Evolutionary conservation across 2,888 invertebrate species (phyloP).

Genomic region (Keiferia lycopersicella): DNA sequence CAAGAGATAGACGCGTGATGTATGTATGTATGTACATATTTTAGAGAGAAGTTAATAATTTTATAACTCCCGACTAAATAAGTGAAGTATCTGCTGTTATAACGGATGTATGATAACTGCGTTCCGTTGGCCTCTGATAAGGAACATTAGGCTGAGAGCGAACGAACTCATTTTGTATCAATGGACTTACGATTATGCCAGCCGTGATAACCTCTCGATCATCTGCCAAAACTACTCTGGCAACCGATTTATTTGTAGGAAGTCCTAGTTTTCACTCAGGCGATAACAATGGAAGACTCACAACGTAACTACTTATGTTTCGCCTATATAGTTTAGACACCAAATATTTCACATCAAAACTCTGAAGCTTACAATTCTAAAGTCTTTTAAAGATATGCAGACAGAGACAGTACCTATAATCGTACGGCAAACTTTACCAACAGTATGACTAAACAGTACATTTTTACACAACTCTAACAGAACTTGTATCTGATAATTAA

Average conservation of each 20-base stretch:
- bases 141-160: slow-evolving; percentile 63
- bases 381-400: background rate
- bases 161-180: slow-evolving; percentile 63
- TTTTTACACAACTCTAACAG: slow-evolving; percentile 1
- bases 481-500: background rate
- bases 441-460: background rate
- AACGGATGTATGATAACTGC: slow-evolving; percentile 70
- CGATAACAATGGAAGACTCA: background rate
- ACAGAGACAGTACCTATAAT: background rate
- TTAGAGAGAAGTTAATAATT: background rate
- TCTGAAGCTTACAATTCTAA: no score
- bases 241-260: slow-evolving; percentile 33
- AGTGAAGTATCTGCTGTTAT: slow-evolving; percentile 30
- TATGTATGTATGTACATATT: no score
- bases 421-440: background rate
- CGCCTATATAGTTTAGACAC: background rate
- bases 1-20: no score
- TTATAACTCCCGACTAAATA: slow-evolving; percentile 1
- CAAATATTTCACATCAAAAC: no score
- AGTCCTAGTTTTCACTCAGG: background rate
- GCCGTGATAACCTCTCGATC: slow-evolving; percentile 60
- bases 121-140: slow-evolving; percentile 70
- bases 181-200: slow-evolving; percentile 43
- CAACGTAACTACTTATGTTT: background rate
- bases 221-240: slow-evolving; percentile 49